Base-by-base conservation (phyloP, 2,888 invertebrate genomes). In the Cryptocephalus primarius region DNA sequence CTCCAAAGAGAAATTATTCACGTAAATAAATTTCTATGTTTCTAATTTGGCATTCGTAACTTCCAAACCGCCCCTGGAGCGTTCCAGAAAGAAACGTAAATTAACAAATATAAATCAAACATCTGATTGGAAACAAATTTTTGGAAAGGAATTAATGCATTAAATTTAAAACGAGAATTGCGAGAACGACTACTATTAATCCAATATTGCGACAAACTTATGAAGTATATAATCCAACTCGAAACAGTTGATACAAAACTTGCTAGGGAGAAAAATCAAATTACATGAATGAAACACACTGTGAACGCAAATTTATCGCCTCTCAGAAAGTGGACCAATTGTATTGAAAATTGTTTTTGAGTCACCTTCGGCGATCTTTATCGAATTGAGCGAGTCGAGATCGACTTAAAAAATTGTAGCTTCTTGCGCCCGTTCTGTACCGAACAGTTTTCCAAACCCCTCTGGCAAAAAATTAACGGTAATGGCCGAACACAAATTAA, bases 251-350 rank as follows among this genome's bases (percentile, higher is more conserved):
- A 60, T 59, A 58, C 60, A 60, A 61, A 60, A 60, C 52, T 61
- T 56, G 22, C 22, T 8, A 59, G 63, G 62, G 62, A 61, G 22
- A 63, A 65, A 67, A 68, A 67, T 67, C 67, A 66, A 67, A 68
- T 68, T 65, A 67, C 66, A 66, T 66, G 67, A 67, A 67, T 66
- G 67, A 68, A 68, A 67, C 66, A 68, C 66, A 67, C 62, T 67
- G 67, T 63, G 62, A 67, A 67, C 67, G 66, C 62, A 64, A 68
- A 67, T 67, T 67, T 67, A 67, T 66, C 52, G 61, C 58, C 51
- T 51, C 50, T 57, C 49, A 54, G 48, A 52, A 52, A 63, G 60
- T 59, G 52, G 62, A 52, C 55, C 62, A 61, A 58, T 54, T 52
- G 56, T 49, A 51, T 52, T 51, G 48, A 44, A 48, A 44, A 43